Base-by-base conservation (phyloP, 2,888 invertebrate species). In the Halocaridina rubra region DNA sequence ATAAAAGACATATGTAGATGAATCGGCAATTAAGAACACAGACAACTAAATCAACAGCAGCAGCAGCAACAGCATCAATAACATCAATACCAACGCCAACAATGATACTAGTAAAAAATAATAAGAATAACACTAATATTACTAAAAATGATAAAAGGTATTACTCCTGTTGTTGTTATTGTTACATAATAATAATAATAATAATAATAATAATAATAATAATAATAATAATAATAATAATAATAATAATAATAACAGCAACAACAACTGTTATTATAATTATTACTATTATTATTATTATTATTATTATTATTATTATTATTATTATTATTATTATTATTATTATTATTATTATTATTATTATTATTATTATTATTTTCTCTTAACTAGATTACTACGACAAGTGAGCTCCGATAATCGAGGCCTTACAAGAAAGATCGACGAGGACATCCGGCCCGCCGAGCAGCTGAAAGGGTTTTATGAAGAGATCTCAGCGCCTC, bases 361-460 rank as follows among this genome's bases (percentile, higher is more conserved):
- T 74, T 22, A n/a, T 24, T 53, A 24, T 46, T 24, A 13, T 33
- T 53, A 53, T 53, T 53, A 53, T 53, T 39, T 39, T n/a, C n/a
- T n/a, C n/a, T n/a, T n/a, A n/a, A n/a, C n/a, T 89, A 91, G 92
- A 27, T 94, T 95, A 90, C 90, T 95, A 27, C 93, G 94, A 89
- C 80, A 84, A 32, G 85, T 87, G 57, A 80, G 85, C 0, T 91
- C 93, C 22, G 92, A 93, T 85, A 95, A 94, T 91, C 92, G 92
- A 33, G 95, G 94, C 3, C 94, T 94, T 90, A 93, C 94, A 89
- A 91, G 94, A 1, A 93, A 94, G 90, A 95, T 95, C 88, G 94
- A 95, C 91, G 94, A 94, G 90, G 94, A 93, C n/a, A 24, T 13
- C 5, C 46, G 46, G 0, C 64, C 87, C 0, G 92, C 94, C 0